Evolutionary conservation across 1,140 invertebrate genomes (phyloP).

Genomic region (Philaenus spumarius): DNA sequence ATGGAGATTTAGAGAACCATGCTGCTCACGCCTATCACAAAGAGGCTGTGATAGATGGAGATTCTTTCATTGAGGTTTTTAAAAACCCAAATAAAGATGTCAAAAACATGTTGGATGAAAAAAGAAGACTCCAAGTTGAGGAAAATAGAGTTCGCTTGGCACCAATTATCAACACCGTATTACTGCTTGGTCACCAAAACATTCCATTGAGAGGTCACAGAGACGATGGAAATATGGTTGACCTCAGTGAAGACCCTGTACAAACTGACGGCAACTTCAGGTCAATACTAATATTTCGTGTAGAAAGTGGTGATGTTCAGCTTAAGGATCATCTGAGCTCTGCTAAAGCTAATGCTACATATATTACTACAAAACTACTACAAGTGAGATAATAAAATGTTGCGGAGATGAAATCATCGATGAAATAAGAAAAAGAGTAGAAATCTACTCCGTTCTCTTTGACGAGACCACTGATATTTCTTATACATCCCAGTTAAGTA

Average conservation of each 20-base stretch:
- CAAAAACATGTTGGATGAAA: slow-evolving; percentile 11
- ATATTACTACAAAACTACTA: slow-evolving; percentile 30
- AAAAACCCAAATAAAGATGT: neutral
- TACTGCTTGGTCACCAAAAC: slow-evolving; percentile 28
- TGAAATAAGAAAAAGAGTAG: slow-evolving; percentile 27
- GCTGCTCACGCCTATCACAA: slow-evolving; percentile 22
- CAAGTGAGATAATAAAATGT: too few relatives aligned
- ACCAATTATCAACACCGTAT: slow-evolving; percentile 26
- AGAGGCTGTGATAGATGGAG: slow-evolving; percentile 7
- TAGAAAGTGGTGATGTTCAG: slow-evolving; percentile 28
- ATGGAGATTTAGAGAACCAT: slow-evolving; percentile 21
- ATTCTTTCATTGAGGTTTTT: neutral
- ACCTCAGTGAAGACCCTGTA: slow-evolving; percentile 6
- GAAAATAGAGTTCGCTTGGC: slow-evolving; percentile 12
- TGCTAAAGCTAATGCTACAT: slow-evolving; percentile 21
- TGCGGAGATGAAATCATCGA: too few relatives aligned
- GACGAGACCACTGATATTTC: slow-evolving; percentile 34
- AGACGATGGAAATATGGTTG: slow-evolving; percentile 24
- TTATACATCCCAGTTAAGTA: too few relatives aligned
- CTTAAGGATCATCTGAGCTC: too few relatives aligned
- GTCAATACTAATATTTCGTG: slow-evolving; percentile 24
- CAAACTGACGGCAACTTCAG: slow-evolving; percentile 32
- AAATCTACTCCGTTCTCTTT: slow-evolving; percentile 28
- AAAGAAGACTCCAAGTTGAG: slow-evolving; percentile 24
- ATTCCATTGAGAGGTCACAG: slow-evolving; percentile 29